Evolutionary conservation across 2,113 vertebrate species (phyloP), one percentile per base, ranked within the genome.

Genomic region (Tachysurus fulvidraco): DNA sequence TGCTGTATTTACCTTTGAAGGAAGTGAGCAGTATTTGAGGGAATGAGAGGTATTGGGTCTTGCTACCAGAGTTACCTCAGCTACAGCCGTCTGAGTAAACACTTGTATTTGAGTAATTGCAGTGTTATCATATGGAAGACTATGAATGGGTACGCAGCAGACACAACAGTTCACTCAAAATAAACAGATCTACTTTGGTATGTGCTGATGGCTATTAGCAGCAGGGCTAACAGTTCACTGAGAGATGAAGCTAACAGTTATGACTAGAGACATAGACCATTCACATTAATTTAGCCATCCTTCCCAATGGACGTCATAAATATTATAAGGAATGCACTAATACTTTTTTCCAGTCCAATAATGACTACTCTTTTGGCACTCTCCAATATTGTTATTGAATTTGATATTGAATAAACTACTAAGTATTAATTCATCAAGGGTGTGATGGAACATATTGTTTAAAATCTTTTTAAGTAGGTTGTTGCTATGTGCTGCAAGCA

Each of bases 71-170:
- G 54, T 69, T 85, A 59, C 69, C 69, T 57, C 8, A 44, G 83
- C 55, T 87, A 83, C 86, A 64, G 55, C 81, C 59, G 19, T n/a
- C 69, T 65, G 78, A 82, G 52, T 85, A 89, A 87, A 88, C 79
- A 85, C 25, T 60, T 57, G 54, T 60, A 73, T 44, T 65, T 89
- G 74, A 88, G 62, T 88, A 86, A 89, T 76, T 81, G 55, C 83
- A 67, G 30, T 83, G 86, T 80, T 88, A 88, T 83, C 86, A 86
- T 30, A 64, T 81, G 80, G 64, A 36, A 19, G 83, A 89, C 79
- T 87, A 19, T 85, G 80, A 71, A 86, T 86, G 74, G 64, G 6
- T 54, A 55, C 80, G 28, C 62, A 83, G 73, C 83, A 88, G 83
- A 89, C 86, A 86, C 80, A 89, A 87, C 83, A 73, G 19, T 57